Percentiles rank a stretch among this genome's conserved stretches.
Conservation (phyloP, 2,113 vertebrate species). For the Bujurquina vittata region DNA sequence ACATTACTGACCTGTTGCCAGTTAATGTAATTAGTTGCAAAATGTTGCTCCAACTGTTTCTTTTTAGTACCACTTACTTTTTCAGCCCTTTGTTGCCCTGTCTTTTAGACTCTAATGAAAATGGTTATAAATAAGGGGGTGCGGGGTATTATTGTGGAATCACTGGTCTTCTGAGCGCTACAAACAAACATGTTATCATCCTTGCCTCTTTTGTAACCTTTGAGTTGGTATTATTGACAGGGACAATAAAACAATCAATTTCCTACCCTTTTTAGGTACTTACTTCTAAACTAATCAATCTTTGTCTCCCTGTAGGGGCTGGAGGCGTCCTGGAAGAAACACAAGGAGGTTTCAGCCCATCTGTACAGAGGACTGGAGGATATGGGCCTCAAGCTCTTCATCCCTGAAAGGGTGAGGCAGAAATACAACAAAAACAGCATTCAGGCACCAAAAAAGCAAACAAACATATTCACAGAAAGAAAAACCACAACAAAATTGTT, state of each 20-base stretch:
- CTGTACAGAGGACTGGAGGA: constrained; percentile 84
- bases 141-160: too few relatives aligned
- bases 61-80: too few relatives aligned
- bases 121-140: too few relatives aligned
- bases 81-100: too few relatives aligned
- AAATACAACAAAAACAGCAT: not conserved
- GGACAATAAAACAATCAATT: not conserved
- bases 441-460: not conserved
- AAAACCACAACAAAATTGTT: not conserved
- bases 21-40: too few relatives aligned
- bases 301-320: constrained; percentile 84
- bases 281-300: not conserved
- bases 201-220: not conserved
- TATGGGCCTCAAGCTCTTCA: constrained; percentile 90
- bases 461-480: not conserved
- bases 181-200: not conserved
- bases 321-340: constrained; percentile 87
- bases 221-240: not conserved
- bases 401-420: constrained; percentile 86
- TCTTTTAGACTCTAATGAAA: not conserved
- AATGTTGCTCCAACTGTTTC: too few relatives aligned
- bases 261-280: not conserved
- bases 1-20: not conserved
- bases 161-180: not conserved
- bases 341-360: constrained; percentile 79